Evolutionary conservation across 2,113 vertebrate species (phyloP).

Genomic region (Gobius niger): DNA sequence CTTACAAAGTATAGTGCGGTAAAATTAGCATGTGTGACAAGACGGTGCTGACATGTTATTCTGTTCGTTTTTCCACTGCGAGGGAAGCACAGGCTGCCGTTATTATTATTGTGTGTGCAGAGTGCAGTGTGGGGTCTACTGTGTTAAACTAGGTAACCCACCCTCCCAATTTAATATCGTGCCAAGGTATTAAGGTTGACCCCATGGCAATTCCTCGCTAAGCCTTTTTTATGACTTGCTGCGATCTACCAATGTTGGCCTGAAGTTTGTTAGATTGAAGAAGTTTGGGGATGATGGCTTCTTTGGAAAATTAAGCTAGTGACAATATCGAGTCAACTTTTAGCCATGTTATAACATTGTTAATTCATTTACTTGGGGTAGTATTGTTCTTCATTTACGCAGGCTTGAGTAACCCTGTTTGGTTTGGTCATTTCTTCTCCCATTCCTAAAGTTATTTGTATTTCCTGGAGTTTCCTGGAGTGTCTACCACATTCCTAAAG

Average conservation of each 20-base stretch:
- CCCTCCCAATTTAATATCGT: constrained; percentile 1
- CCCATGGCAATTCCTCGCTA: not conserved
- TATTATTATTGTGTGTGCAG: constrained; percentile 5
- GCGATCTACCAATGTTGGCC: not conserved
- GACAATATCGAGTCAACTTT: not conserved
- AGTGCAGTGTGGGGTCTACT: not conserved
- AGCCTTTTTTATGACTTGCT: not conserved
- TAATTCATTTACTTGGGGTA: no score
- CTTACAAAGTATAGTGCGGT: constrained; percentile 29
- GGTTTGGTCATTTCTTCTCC: no score
- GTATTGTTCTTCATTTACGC: no score
- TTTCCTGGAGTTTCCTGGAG: no score
- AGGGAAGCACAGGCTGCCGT: not conserved
- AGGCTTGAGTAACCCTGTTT: no score
- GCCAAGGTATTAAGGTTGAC: not conserved
- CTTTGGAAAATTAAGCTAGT: not conserved
- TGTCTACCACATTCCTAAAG: no score
- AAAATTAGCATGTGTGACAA: constrained; percentile 25
- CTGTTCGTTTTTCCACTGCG: constrained; percentile 6
- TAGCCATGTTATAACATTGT: not conserved
- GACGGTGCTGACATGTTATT: constrained; percentile 8
- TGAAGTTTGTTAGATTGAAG: not conserved
- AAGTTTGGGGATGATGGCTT: not conserved
- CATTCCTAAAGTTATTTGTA: no score
- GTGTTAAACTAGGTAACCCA: constrained; percentile 7